phyloP scores from a whole-genome alignment of 2,797 vertebrate genomes.

The Lerista edwardsae region DNA sequence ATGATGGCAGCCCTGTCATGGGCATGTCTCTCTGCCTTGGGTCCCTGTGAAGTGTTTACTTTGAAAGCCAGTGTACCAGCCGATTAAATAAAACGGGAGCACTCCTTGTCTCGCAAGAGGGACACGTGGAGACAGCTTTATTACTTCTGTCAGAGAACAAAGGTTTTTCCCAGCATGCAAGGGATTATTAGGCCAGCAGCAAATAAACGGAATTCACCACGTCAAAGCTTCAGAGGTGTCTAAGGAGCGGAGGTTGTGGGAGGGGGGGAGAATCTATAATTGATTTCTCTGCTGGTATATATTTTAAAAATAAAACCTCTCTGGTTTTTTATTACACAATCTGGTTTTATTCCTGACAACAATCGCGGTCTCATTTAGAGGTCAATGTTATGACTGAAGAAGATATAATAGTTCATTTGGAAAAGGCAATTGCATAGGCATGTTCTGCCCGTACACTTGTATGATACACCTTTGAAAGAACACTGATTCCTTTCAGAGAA shows the following conservation, averaged over 20 bases:
- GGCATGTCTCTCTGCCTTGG: constrained; percentile 72
- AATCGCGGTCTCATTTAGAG: constrained; percentile 16
- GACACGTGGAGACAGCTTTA: constrained; percentile 80
- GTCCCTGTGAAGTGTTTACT: constrained; percentile 78
- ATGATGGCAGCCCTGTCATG: constrained; percentile 56
- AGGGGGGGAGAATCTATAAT: constrained; percentile 66
- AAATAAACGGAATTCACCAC: constrained; percentile 73
- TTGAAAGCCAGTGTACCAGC: constrained; percentile 77
- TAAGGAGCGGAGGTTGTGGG: constrained; percentile 9
- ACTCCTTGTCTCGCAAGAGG: constrained; percentile 77
- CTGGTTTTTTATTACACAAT: constrained; percentile 28
- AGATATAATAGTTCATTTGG: neutral
- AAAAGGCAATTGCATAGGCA: constrained; percentile 9
- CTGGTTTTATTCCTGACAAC: constrained; percentile 24
- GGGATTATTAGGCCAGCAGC: constrained; percentile 79
- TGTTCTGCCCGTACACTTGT: neutral
- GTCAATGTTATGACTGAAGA: constrained; percentile 26
- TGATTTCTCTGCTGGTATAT: constrained; percentile 71
- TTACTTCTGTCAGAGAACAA: constrained; percentile 84
- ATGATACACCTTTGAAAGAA: neutral
- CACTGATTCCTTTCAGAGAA: neutral
- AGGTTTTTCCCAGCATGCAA: constrained; percentile 78
- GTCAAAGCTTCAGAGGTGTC: constrained; percentile 74
- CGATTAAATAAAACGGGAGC: constrained; percentile 80
- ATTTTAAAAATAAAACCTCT: constrained; percentile 50